Evolutionary conservation across 2,888 invertebrate genomes (phyloP), one percentile per base, ranked within the genome.

Genomic region (Pammene fasciana): DNA sequence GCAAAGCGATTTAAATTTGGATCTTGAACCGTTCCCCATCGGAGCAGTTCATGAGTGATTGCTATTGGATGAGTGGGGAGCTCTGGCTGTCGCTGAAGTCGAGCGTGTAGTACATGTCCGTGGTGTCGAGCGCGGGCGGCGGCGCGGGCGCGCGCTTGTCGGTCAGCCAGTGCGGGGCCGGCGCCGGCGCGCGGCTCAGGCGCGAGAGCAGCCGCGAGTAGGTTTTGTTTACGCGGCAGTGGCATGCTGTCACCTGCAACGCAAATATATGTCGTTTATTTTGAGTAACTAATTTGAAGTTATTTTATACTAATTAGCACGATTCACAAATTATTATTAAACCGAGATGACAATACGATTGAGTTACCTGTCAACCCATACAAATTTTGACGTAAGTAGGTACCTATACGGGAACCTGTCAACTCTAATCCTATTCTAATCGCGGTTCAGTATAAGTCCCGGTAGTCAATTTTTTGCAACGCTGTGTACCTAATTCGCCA

Each of bases 31-130:
- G 88, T 85, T 92, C 90, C 82, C 91, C 91, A 14, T 90, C 88
- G 84, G 91, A 85, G 86, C 88, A 89, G 90, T 89, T 88, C 89
- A 81, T 71, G 72, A 90, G 83, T 86, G 89, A 87, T 86, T 88
- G 90, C 90, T 94, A 95, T 94, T 95, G 95, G 81, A 96, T 96
- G 77, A 96, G 94, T 38, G 96, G 96, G 16, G 95, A 95, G 82
- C 94, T 95, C 86, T 95, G 95, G 78, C 95, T 95, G 90, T 96
- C 96, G 83, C 95, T 95, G 92, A 96, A 95, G 87, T 96, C 96
- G 76, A 96, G 94, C 57, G 96, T 96, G 90, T 95, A 96, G 88
- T 96, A 96, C 94, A 96, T 95, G 80, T 96, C 96, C 36, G 95
- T 94, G 78, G 95, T 94, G 83, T 95, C 94, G 78, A 95, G 93